Percentiles rank a stretch among this genome's conserved stretches.
Conservation (phyloP, 2,797 vertebrate species). For the Fundulus diaphanus region DNA sequence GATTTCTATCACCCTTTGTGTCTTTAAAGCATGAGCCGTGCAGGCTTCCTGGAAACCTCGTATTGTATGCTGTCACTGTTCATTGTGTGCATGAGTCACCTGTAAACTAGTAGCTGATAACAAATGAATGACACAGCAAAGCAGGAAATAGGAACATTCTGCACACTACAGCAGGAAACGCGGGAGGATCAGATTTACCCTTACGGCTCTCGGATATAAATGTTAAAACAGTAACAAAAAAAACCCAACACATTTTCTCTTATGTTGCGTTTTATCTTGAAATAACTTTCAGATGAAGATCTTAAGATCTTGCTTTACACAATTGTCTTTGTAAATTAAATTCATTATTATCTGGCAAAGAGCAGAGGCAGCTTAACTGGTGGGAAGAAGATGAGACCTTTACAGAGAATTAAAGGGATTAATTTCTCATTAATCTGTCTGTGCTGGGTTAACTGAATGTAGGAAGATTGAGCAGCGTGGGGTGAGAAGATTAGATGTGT, state of each 20-base stretch:
- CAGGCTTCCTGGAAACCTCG: slow-evolving; percentile 31
- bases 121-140: slow-evolving; percentile 30
- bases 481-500: slow-evolving; percentile 62
- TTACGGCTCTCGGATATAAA: background rate
- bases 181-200: background rate
- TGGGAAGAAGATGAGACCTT: slow-evolving; percentile 52
- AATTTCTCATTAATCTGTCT: slow-evolving; percentile 68
- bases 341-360: slow-evolving; percentile 31
- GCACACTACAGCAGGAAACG: background rate
- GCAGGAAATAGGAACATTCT: slow-evolving; percentile 41
- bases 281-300: slow-evolving; percentile 1
- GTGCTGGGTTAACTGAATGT: slow-evolving; percentile 60
- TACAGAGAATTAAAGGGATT: slow-evolving; percentile 65
- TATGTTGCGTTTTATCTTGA: background rate
- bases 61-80: slow-evolving; percentile 61
- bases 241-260: background rate
- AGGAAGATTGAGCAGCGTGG: slow-evolving; percentile 48
- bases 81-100: slow-evolving; percentile 60
- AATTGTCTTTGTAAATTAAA: slow-evolving; percentile 44
- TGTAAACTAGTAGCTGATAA: slow-evolving; percentile 53
- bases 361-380: slow-evolving; percentile 40
- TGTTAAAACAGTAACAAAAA: background rate
- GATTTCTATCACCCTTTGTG: slow-evolving; percentile 21
- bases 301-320: slow-evolving; percentile 12
- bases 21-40: slow-evolving; percentile 26